Evolutionary conservation across 2,888 invertebrate species (phyloP).

Genomic region (Dryobota labecula): DNA sequence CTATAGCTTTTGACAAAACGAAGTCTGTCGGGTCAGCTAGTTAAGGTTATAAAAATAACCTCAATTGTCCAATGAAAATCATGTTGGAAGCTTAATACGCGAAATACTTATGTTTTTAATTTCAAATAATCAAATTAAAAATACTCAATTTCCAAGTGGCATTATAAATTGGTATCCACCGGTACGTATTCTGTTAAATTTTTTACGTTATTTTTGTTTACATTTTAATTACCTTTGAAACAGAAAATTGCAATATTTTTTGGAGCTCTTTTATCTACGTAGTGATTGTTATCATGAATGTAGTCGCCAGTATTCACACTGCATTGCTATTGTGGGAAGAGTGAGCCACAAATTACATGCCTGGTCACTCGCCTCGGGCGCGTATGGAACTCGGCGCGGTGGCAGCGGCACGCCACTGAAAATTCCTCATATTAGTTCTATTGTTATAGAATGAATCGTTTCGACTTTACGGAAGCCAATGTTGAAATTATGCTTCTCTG

Average conservation of each 20-base stretch:
- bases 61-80: background rate
- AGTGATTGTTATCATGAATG: conserved; percentile 14
- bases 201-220: too few relatives aligned
- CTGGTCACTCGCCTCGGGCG: conserved; percentile 22
- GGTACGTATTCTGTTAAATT: background rate
- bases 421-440: conserved; percentile 49
- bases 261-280: background rate
- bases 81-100: too few relatives aligned
- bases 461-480: background rate
- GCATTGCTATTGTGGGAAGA: conserved; percentile 41
- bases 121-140: background rate
- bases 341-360: conserved; percentile 54
- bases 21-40: too few relatives aligned
- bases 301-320: conserved; percentile 30
- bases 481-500: conserved; percentile 11
- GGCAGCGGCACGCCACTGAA: conserved; percentile 28
- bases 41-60: background rate
- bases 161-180: background rate
- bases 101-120: too few relatives aligned
- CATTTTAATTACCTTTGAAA: background rate
- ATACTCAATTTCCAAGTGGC: background rate
- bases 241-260: background rate
- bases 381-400: conserved; percentile 12
- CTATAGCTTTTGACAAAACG: too few relatives aligned
- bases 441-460: conserved; percentile 44